These are phyloP conservation scores for Capra hircus DNA, from an alignment of 2,113 vertebrate species.

Conservation along the genomic window DNA sequence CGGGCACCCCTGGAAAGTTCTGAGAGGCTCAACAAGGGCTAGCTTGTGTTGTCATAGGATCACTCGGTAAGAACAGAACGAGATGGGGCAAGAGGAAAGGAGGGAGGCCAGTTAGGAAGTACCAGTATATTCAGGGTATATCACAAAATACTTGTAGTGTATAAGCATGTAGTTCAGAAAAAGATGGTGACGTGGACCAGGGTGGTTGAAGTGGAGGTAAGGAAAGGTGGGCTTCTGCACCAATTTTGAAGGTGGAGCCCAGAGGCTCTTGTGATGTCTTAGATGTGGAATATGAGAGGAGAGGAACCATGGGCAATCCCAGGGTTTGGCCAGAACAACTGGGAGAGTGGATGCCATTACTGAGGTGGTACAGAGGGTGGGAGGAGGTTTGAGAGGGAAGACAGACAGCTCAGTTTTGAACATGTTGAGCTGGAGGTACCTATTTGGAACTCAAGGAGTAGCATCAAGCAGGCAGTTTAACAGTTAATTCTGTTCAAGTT, in stretches of 20 bases:
- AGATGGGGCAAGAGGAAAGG: not conserved
- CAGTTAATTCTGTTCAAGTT: not conserved
- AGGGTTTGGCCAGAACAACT: not conserved
- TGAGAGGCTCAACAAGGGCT: not conserved
- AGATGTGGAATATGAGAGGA: not conserved
- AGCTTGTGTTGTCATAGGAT: not conserved
- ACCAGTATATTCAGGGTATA: not conserved
- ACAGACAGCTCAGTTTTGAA: not conserved
- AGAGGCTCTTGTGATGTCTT: not conserved
- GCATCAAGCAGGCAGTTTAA: not conserved
- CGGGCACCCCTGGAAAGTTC: not conserved
- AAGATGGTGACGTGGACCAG: not conserved
- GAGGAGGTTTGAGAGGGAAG: no score
- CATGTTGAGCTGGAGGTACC: not conserved
- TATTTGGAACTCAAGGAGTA: not conserved
- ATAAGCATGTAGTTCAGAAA: not conserved
- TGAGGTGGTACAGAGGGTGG: not conserved
- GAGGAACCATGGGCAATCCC: not conserved
- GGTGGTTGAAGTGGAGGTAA: not conserved
- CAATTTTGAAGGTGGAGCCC: not conserved
- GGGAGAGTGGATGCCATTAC: not conserved
- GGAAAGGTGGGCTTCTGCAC: not conserved
- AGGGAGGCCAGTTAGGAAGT: not conserved
- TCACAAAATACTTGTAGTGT: not conserved
- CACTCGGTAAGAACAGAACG: not conserved